These are phyloP conservation scores for Tauraco hartlaubi DNA, from an alignment of 2,797 vertebrate species.

Conservation along the genomic window DNA sequence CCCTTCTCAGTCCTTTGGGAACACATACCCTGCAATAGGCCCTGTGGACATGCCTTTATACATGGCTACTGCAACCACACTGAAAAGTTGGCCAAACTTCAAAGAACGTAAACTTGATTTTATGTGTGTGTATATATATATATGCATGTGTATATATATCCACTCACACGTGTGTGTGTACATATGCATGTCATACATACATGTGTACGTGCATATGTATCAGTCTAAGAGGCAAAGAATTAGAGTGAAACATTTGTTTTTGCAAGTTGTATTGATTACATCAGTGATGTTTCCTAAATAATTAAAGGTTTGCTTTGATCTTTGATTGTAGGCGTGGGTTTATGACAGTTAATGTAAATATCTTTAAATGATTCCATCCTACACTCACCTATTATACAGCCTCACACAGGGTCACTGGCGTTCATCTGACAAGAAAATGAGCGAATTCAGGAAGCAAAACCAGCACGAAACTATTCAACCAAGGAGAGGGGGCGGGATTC, in stretches of 20 bases:
- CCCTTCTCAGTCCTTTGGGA: background rate
- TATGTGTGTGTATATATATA: background rate
- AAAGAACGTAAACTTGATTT: conserved; percentile 24
- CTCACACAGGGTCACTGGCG: background rate
- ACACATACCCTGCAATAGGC: background rate
- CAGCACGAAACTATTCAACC: background rate
- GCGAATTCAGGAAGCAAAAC: conserved; percentile 50
- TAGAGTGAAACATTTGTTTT: conserved; percentile 33
- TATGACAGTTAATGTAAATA: conserved; percentile 31
- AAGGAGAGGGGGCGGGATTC: background rate
- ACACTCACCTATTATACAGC: background rate
- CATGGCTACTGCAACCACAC: background rate
- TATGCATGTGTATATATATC: accelerated
- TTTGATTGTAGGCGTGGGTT: conserved; percentile 50
- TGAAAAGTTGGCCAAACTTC: conserved; percentile 16
- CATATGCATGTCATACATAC: background rate
- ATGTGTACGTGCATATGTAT: background rate
- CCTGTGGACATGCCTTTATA: conserved; percentile 21
- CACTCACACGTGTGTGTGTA: background rate
- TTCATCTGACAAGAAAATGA: conserved; percentile 51
- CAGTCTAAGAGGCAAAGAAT: conserved; percentile 8
- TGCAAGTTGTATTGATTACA: conserved; percentile 54
- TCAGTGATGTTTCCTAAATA: conserved; percentile 59
- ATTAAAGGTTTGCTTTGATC: conserved; percentile 58
- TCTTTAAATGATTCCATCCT: background rate